These are phyloP conservation scores for Doris montereyensis DNA, from an alignment of 2,888 invertebrate genomes.

Conservation along the genomic window DNA sequence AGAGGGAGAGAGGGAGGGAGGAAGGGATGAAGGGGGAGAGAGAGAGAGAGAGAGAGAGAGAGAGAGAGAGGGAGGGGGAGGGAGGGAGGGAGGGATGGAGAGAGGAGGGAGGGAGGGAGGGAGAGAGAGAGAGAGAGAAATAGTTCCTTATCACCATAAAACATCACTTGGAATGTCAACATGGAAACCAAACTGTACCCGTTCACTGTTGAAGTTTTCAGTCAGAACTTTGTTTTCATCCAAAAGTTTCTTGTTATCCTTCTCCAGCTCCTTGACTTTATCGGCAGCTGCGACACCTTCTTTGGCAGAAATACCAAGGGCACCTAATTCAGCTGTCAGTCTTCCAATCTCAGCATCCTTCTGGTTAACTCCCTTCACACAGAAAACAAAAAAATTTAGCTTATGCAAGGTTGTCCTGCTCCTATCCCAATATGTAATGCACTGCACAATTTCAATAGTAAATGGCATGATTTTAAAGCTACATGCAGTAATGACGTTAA, in stretches of 20 bases:
- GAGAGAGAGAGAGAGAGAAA: no score
- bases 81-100: not conserved
- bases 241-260: slow-evolving; percentile 60
- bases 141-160: not conserved
- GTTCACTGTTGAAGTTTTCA: slow-evolving; percentile 70
- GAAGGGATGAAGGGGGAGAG: no score
- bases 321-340: slow-evolving; percentile 58
- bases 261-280: slow-evolving; percentile 61
- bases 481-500: no score
- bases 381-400: no score
- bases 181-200: slow-evolving; percentile 58
- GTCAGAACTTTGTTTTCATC: slow-evolving; percentile 67
- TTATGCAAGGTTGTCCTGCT: no score
- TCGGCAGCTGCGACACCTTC: slow-evolving; percentile 63
- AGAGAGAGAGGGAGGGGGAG: not conserved
- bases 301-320: slow-evolving; percentile 65
- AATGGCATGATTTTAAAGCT: no score
- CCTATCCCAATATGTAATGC: no score
- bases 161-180: not conserved
- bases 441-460: no score
- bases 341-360: slow-evolving; percentile 55
- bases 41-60: no score
- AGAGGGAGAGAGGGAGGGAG: no score
- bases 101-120: not conserved
- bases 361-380: no score